A percentile compares a stretch with the other conserved stretches of the same genome.
These are phyloP conservation scores for Lagocephalus sceleratus DNA, from an alignment of 2,797 vertebrate genomes.

Conservation along the genomic window DNA sequence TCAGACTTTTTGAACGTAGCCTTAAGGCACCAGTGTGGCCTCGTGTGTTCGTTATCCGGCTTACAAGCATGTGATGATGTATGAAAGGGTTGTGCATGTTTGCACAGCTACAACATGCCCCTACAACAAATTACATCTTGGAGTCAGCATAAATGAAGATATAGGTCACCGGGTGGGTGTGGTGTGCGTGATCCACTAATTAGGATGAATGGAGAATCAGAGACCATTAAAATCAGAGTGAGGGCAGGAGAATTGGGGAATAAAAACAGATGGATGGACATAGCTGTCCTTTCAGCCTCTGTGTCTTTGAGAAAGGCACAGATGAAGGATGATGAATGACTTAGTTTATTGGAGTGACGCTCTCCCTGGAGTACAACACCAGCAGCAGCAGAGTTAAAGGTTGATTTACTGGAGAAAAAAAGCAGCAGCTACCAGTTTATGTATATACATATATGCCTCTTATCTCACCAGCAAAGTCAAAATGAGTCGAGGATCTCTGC, in stretches of 20 bases:
- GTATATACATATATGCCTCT: background rate
- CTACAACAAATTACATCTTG: conserved; percentile 42
- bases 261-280: conserved; percentile 8
- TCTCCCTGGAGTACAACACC: conserved; percentile 18
- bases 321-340: conserved; percentile 33
- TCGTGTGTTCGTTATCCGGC: conserved; percentile 26
- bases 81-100: conserved; percentile 9
- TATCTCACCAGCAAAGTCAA: background rate
- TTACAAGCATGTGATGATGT: conserved; percentile 16
- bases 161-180: conserved; percentile 32
- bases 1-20: conserved; percentile 8
- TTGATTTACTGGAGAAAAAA: conserved; percentile 20
- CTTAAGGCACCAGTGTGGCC: conserved; percentile 7
- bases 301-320: conserved; percentile 21
- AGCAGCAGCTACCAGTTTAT: background rate
- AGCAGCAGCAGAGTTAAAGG: background rate
- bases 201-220: conserved; percentile 21
- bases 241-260: conserved; percentile 9
- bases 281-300: conserved; percentile 15
- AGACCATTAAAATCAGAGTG: conserved; percentile 3
- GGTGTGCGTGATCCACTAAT: conserved; percentile 33
- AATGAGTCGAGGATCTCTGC: background rate
- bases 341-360: conserved; percentile 25
- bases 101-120: conserved; percentile 19
- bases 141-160: conserved; percentile 41